Evolutionary conservation across 2,888 invertebrate genomes (phyloP).

Genomic region (Aphodius granarius): DNA sequence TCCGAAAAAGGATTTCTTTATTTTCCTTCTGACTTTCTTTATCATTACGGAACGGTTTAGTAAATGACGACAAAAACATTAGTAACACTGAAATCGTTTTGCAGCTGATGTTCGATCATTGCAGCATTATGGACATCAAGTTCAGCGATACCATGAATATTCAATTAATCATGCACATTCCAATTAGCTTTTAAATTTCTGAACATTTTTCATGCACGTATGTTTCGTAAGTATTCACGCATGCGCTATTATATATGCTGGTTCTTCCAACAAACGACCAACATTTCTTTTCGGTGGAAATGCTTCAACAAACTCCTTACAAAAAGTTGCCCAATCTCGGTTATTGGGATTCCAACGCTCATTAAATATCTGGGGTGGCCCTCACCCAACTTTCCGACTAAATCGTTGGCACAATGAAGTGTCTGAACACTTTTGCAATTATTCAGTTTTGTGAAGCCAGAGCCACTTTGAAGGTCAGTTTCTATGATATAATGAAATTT

Average conservation of each 20-base stretch:
- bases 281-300: constrained; percentile 30
- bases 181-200: constrained; percentile 29
- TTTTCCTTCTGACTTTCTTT: too few relatives aligned
- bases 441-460: too few relatives aligned
- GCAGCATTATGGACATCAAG: neutral
- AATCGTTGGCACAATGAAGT: too few relatives aligned
- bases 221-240: constrained; percentile 31
- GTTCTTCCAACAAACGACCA: constrained; percentile 2
- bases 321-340: constrained; percentile 32
- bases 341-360: constrained; percentile 22
- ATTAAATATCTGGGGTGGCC: neutral
- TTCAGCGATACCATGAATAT: neutral
- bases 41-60: constrained; percentile 5
- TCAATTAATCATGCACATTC: neutral
- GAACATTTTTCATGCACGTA: constrained; percentile 36
- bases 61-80: constrained; percentile 26
- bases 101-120: constrained; percentile 8
- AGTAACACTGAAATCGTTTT: constrained; percentile 31
- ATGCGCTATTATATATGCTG: neutral
- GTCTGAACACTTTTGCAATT: too few relatives aligned
- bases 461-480: too few relatives aligned
- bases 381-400: too few relatives aligned
- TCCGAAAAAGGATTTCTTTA: constrained; percentile 15
- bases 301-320: constrained; percentile 34
- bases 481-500: too few relatives aligned